Evolutionary conservation across 2,113 vertebrate species (phyloP).

Genomic region (Lepisosteus oculatus): DNA sequence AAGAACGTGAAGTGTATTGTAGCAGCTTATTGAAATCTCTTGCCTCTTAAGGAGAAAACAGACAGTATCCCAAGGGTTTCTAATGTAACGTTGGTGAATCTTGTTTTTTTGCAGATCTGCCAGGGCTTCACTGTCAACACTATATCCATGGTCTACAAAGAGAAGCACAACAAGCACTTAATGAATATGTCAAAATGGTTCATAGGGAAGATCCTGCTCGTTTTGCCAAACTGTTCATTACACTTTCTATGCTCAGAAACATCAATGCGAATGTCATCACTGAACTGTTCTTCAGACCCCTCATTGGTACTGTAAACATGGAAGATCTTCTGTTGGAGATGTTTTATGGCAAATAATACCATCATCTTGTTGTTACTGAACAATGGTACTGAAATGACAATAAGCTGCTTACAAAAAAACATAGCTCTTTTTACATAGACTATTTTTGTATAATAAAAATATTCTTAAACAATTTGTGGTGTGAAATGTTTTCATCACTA

Average conservation of each 20-base stretch:
- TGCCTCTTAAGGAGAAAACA: too few species aligned
- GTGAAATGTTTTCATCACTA: conserved; percentile 31
- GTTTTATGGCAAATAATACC: conserved; percentile 84
- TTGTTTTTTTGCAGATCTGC: conserved; percentile 70
- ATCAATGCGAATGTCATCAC: conserved; percentile 81
- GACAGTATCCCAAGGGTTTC: too few species aligned
- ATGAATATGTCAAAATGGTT: conserved; percentile 83
- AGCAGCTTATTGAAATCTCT: too few species aligned
- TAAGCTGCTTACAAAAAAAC: conserved; percentile 6
- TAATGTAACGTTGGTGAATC: background rate
- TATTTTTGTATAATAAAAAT: conserved; percentile 57
- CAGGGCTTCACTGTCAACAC: conserved; percentile 82
- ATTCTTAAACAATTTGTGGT: conserved; percentile 25
- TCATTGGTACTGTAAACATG: conserved; percentile 90
- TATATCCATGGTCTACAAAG: conserved; percentile 91
- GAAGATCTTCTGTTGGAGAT: conserved; percentile 96
- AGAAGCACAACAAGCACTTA: conserved; percentile 89
- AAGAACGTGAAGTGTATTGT: too few species aligned
- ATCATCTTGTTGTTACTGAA: background rate
- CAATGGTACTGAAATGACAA: background rate
- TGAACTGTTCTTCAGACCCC: conserved; percentile 92
- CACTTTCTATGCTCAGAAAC: conserved; percentile 85
- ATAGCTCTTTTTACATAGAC: conserved; percentile 71
- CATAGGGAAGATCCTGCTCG: conserved; percentile 77
- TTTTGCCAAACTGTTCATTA: conserved; percentile 83